Base-by-base conservation (phyloP, 92 coral and sea anemone genomes). In the Chrysogorgia sp. region DNA sequence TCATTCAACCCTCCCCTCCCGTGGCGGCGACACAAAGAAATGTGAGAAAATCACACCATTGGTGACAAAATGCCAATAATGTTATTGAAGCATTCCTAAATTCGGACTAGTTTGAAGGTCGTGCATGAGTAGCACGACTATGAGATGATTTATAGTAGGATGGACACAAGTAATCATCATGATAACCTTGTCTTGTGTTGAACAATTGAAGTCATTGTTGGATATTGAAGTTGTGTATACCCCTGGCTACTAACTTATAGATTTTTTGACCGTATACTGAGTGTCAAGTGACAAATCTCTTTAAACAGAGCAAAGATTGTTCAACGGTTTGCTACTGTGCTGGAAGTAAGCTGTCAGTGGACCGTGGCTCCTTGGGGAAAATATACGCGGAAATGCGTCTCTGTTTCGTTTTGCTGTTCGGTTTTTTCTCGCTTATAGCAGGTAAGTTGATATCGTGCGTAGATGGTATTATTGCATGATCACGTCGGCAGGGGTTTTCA, bases 201-300 rank as follows among this genome's bases (percentile, higher is more conserved):
- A 37, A 12, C 43, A 37, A 37, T 12, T 5, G 43, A 37, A 37
- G 12, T n/a, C n/a, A n/a, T n/a, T 37, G 43, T 12, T 12, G 12
- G 43, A 37, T 4, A 37, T 37, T 12, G 12, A 37, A 12, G 12
- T 4, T 12, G 43, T 4, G 5, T 37, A 37, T 37, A n/a, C 43
- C 12, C 2, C 14, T 47, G 53, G 7, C 40, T 8, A 47, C 67
- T 41, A 68, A 68, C 23, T 68, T 68, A 26, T 49, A 40, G 33
- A 23, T 68, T 68, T 22, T 68, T 68, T 47, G 75, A 34, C 19
- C 20, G 5, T 37, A 12, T n/a, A 23, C 9, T 14, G 26, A 41
- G 75, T 68, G 75, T 68, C 75, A 68, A 68, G 75, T 68, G 75
- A 68, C 75, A 68, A 68, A 47, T 68, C 58, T 43, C 59, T 47